phyloP scores from a whole-genome alignment of 2,113 vertebrate species.

The Mastomys coucha region DNA sequence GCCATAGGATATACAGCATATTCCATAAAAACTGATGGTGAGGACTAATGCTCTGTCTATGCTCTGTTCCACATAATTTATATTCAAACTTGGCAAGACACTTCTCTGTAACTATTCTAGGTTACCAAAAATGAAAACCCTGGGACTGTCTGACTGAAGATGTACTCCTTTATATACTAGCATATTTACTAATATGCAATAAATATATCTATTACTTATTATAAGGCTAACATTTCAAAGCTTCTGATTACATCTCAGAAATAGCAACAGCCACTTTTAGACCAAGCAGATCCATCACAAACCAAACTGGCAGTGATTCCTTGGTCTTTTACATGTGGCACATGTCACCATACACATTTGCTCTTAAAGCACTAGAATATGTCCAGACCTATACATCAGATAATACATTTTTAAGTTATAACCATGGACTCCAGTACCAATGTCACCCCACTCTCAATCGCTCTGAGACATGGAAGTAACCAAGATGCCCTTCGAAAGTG shows the following conservation, averaged over 20 bases:
- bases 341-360: not conserved
- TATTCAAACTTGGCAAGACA: not conserved
- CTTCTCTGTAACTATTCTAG: not conserved
- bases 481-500: not conserved
- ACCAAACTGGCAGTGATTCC: not conserved
- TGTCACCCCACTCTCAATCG: not conserved
- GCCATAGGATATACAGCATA: not conserved
- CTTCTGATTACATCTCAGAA: constrained; percentile 19
- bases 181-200: not conserved
- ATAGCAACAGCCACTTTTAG: not conserved
- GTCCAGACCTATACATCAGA: not conserved
- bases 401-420: not conserved
- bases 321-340: not conserved
- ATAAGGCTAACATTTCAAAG: constrained; percentile 16
- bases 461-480: not conserved
- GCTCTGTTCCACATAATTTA: not conserved
- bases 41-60: not conserved
- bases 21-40: constrained; percentile 7
- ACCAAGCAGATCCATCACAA: constrained; percentile 7
- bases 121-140: not conserved
- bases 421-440: not conserved
- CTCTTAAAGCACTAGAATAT: constrained; percentile 10
- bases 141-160: not conserved
- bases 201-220: not conserved
- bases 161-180: not conserved